Conservation (phyloP, 2,113 vertebrate species). For the Daubentonia madagascariensis region DNA sequence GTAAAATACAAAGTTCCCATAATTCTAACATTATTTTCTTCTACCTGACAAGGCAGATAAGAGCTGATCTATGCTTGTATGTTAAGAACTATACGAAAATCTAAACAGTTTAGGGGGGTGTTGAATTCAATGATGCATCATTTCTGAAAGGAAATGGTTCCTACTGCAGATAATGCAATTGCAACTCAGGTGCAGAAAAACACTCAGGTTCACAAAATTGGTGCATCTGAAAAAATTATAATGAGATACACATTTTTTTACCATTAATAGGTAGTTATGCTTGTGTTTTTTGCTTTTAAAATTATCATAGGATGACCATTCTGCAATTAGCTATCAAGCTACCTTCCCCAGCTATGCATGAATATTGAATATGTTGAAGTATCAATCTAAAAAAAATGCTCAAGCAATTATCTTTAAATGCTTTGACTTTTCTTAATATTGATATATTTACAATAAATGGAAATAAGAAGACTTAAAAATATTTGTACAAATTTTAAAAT, state of each 20-base stretch:
- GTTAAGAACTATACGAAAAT: neutral
- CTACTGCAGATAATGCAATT: neutral
- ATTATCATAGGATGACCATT: neutral
- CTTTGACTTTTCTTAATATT: neutral
- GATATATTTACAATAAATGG: neutral
- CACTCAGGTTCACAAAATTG: no score
- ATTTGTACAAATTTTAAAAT: neutral
- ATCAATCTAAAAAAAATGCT: neutral
- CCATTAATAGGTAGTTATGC: neutral
- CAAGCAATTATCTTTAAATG: neutral
- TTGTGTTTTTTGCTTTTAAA: neutral
- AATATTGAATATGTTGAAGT: neutral
- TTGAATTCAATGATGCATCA: neutral
- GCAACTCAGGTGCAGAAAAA: neutral
- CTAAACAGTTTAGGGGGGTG: neutral
- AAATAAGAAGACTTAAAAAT: neutral
- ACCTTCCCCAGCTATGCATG: fast-evolving
- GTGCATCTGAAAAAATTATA: neutral
- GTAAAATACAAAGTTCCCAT: constrained; percentile 12
- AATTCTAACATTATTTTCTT: neutral
- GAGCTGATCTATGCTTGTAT: neutral
- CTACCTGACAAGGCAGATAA: constrained; percentile 1
- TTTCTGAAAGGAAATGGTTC: neutral
- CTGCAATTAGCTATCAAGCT: neutral
- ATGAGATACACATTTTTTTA: neutral